phyloP scores from a whole-genome alignment of 2,797 vertebrate genomes.

The Falco naumanni region DNA sequence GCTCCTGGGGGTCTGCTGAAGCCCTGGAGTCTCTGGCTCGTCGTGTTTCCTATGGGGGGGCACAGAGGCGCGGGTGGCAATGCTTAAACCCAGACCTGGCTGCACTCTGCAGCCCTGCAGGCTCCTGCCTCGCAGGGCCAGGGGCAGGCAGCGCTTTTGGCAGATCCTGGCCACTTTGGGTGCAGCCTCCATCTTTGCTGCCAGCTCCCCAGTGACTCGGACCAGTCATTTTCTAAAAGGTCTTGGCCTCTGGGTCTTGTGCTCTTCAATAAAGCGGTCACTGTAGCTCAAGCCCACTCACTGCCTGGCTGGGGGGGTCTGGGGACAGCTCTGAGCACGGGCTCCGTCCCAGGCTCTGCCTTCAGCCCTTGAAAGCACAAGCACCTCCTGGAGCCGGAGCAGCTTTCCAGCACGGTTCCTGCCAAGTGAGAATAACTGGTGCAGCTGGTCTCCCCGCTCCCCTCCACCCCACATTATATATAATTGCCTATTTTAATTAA shows the following conservation, averaged over 20 bases:
- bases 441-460: constrained; percentile 65
- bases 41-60: rapidly evolving
- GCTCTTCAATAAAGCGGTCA: neutral
- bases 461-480: constrained; percentile 53
- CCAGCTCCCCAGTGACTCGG: neutral
- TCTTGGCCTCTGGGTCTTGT: neutral
- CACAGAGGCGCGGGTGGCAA: rapidly evolving
- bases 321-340: neutral
- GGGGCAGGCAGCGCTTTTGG: neutral
- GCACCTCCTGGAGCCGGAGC: neutral
- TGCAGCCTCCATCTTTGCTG: neutral
- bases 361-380: neutral
- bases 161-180: neutral
- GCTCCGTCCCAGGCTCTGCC: neutral
- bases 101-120: neutral
- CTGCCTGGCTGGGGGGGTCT: neutral
- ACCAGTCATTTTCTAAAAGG: neutral
- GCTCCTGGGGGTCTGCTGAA: too few relatives aligned
- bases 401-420: constrained; percentile 26
- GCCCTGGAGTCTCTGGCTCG: neutral
- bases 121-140: rapidly evolving
- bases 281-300: neutral
- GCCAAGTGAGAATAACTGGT: constrained; percentile 67
- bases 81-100: neutral
- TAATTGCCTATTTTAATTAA: constrained; percentile 73